Base-by-base conservation (phyloP, 2,113 vertebrate genomes). In the Malurus elegans region DNA sequence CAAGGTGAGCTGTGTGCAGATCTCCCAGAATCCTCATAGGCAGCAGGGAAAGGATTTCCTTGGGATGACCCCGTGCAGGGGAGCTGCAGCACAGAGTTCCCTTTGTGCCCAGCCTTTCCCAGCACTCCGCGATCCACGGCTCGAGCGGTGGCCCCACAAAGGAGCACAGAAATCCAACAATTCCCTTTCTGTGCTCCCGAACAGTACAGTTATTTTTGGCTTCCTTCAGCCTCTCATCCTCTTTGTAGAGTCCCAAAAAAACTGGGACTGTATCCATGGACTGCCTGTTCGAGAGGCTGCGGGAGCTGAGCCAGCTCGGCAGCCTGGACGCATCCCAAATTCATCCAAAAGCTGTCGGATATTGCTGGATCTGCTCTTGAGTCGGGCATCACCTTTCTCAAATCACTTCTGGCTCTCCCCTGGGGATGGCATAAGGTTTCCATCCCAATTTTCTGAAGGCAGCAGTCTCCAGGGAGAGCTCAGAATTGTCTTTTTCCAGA, bases 171-270 rank as follows among this genome's bases (percentile, higher is more conserved):
- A 64, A 82, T 6, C 18, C 2, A 69, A 93, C 86, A 81, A 90
- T 67, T 48, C 79, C 72, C 73, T 47, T 70, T 73, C 75, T 93
- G 29, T 84, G 75, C 86, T 94, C 36, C 44, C 21, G 11, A 92
- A 93, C 69, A 50, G 67, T 36, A 6, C 26, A 51, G 86, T 85
- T 76, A 85, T 61, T 92, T 90, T 88, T 83, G 88, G 88, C 92
- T 93, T 85, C 93, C 92, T 94, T 65, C 70, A 82, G 67, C 86
- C 86, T 86, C 95, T 94, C 85, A 61, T 92, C 79, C 36, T 92
- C 36, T 93, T 90, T 85, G 92, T 88, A 60, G 85, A 90, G 88
- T 38, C 54, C 82, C 61, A 73, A 88, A 87, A 92, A 93, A 88
- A 90, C 66, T 45, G 86, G 92, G 82, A 95, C 14, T 62, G 69